Evolutionary conservation across 1,140 invertebrate species (phyloP).

Genomic region (Macrotrachela quadricornifera): DNA sequence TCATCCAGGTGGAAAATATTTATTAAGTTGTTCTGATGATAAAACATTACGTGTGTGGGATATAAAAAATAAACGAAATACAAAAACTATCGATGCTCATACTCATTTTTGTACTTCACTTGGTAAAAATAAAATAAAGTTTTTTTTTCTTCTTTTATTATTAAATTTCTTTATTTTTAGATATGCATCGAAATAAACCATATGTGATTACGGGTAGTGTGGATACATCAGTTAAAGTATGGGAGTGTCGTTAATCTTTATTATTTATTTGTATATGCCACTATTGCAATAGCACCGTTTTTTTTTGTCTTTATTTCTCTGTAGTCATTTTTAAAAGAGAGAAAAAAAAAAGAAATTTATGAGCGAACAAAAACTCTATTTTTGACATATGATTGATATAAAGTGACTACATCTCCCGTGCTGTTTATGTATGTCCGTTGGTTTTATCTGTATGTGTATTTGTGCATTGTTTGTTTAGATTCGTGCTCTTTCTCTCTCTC

Average conservation of each 20-base stretch:
- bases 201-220: conserved; percentile 91
- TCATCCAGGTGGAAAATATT: conserved; percentile 86
- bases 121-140: conserved; percentile 18
- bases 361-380: no score
- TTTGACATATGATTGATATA: no score
- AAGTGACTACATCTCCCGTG: no score
- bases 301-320: no score
- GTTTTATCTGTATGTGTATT: no score
- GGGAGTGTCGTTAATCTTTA: conserved; percentile 76
- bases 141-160: not conserved
- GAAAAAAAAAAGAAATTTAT: no score
- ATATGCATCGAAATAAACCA: conserved; percentile 85
- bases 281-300: no score
- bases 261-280: no score
- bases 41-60: conserved; percentile 94
- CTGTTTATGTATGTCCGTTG: no score
- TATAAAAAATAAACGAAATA: conserved; percentile 68
- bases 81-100: conserved; percentile 84
- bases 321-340: no score
- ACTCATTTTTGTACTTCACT: conserved; percentile 91
- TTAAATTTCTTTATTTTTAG: conserved; percentile 35
- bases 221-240: conserved; percentile 92
- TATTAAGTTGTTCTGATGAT: conserved; percentile 85
- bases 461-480: no score
- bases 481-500: no score